Evolutionary conservation across 1,140 invertebrate genomes (phyloP).

Genomic region (Atta colombica): DNA sequence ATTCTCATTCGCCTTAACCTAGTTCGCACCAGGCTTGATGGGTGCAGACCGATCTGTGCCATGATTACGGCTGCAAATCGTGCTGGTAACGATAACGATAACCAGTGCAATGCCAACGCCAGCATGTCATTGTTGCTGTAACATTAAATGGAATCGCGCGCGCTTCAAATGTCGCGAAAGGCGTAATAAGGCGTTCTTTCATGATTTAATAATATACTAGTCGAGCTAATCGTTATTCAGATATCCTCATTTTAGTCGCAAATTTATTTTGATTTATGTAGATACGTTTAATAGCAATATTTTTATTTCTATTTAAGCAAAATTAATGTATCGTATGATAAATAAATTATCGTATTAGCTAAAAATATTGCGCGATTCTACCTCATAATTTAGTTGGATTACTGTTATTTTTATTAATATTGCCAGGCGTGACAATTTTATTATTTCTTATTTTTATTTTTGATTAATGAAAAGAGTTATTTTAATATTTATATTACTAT

Average conservation of each 20-base stretch:
- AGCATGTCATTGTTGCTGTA: slow-evolving; percentile 41
- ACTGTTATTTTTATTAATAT: neutral
- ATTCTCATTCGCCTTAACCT: slow-evolving; percentile 68
- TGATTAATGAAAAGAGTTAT: too few species aligned
- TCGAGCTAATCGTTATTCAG: neutral
- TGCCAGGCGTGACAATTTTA: too few species aligned
- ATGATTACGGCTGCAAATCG: slow-evolving; percentile 59
- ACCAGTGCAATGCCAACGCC: slow-evolving; percentile 57
- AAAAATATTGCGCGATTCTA: neutral
- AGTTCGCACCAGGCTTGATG: slow-evolving; percentile 40
- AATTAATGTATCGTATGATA: neutral
- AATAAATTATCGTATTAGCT: neutral
- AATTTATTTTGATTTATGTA: neutral
- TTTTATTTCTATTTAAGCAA: neutral
- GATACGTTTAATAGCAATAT: neutral
- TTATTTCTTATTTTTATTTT: too few species aligned
- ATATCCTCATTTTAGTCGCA: neutral
- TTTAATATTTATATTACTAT: too few species aligned
- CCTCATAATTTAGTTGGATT: neutral
- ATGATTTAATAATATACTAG: neutral
- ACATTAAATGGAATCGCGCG: slow-evolving; percentile 19
- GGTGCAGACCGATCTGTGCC: slow-evolving; percentile 58
- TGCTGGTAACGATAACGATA: slow-evolving; percentile 59
- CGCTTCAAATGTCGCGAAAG: neutral
- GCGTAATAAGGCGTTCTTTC: neutral